These are phyloP conservation scores for Rhizomys pruinosus DNA, from an alignment of 2,113 vertebrate genomes.

Conservation along the genomic window DNA sequence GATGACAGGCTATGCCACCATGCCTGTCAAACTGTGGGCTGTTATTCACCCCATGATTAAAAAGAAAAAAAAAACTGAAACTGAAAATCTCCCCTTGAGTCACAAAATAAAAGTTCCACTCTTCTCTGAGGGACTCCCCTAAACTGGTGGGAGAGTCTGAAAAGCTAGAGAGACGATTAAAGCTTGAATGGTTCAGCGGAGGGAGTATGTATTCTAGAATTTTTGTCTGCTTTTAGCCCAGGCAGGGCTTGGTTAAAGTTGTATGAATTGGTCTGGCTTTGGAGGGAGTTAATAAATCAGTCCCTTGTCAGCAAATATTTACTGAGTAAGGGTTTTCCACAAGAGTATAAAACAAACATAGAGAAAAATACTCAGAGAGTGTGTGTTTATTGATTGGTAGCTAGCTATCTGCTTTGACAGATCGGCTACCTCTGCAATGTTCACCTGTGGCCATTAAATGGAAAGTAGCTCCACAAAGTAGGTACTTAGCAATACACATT, in stretches of 20 bases:
- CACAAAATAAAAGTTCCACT: slow-evolving; percentile 66
- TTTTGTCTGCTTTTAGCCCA: background rate
- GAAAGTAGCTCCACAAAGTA: background rate
- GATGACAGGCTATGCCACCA: background rate
- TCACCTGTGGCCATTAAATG: background rate
- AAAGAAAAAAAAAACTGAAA: slow-evolving; percentile 61
- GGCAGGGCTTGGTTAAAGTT: slow-evolving; percentile 41
- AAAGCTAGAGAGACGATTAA: slow-evolving; percentile 31
- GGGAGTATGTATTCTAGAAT: slow-evolving; percentile 27
- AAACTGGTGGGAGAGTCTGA: slow-evolving; percentile 35
- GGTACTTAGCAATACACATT: background rate
- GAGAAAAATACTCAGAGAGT: background rate
- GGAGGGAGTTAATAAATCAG: slow-evolving; percentile 62
- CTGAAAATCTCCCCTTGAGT: slow-evolving; percentile 72
- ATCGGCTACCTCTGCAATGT: background rate
- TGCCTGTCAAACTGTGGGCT: background rate
- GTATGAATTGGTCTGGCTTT: slow-evolving; percentile 49
- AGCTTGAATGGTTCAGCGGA: slow-evolving; percentile 46
- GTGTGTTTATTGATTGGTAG: background rate
- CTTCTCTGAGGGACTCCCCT: slow-evolving; percentile 65
- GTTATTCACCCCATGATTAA: background rate
- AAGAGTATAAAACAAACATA: slow-evolving; percentile 55
- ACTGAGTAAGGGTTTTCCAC: slow-evolving; percentile 64
- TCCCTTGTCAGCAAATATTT: slow-evolving; percentile 65
- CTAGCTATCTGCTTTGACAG: background rate